phyloP scores from a whole-genome alignment of 2,797 vertebrate genomes.

The Philypnodon macrostomus region DNA sequence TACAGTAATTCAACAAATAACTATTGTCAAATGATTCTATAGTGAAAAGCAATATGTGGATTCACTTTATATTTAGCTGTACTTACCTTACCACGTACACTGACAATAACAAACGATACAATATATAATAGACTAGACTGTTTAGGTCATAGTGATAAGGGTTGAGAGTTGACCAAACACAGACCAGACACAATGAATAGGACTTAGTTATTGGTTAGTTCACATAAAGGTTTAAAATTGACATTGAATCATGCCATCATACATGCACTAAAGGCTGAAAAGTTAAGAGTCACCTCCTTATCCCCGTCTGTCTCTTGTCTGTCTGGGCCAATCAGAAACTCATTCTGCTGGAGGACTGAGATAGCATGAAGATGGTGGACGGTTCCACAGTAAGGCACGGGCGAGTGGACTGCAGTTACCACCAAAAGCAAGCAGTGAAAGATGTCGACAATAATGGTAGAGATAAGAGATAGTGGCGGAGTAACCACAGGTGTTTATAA shows the following conservation, averaged over 20 bases:
- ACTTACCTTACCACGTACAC: background rate
- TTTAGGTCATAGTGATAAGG: background rate
- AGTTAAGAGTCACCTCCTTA: conserved; percentile 81
- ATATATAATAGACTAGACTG: too few relatives aligned
- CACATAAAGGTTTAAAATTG: conserved; percentile 21
- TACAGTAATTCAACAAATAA: too few relatives aligned
- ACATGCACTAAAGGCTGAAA: conserved; percentile 50
- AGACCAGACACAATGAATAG: conserved; percentile 8
- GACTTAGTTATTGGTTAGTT: conserved; percentile 32
- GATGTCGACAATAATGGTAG: background rate
- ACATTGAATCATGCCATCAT: conserved; percentile 49
- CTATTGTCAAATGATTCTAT: conserved; percentile 1
- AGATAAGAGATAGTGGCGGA: conserved; percentile 14
- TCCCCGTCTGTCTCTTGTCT: conserved; percentile 64
- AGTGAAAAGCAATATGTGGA: background rate
- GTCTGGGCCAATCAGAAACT: conserved; percentile 88
- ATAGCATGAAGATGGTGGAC: conserved; percentile 99
- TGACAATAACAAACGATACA: too few relatives aligned
- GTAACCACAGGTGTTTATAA: conserved; percentile 17
- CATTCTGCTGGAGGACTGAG: conserved; percentile 98
- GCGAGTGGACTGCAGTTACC: conserved; percentile 87
- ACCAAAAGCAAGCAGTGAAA: conserved; percentile 28
- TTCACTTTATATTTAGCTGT: background rate
- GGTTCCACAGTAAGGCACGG: conserved; percentile 98
- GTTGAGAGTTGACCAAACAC: background rate